A percentile compares a stretch with the other conserved stretches of the same genome.
Conservation (phyloP, 2,113 vertebrate species). For the Leptosomus discolor region DNA sequence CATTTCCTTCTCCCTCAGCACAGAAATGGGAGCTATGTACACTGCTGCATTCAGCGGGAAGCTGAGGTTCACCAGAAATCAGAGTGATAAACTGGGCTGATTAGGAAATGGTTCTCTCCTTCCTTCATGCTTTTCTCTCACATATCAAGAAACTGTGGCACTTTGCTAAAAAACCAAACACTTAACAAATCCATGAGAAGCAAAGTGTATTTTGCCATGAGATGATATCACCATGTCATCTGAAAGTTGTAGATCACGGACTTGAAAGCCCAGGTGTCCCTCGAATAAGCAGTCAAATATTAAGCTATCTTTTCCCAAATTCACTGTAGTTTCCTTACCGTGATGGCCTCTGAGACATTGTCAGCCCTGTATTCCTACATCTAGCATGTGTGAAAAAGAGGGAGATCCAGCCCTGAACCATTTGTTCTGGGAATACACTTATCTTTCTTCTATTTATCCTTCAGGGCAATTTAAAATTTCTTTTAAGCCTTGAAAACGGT, state of each 20-base stretch:
- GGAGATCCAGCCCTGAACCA: not conserved
- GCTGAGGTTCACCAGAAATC: not conserved
- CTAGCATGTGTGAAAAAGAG: not conserved
- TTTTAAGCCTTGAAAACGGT: not conserved
- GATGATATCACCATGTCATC: not conserved
- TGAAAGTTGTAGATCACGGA: not conserved
- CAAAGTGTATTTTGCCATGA: not conserved
- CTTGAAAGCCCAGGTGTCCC: not conserved
- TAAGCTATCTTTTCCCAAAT: not conserved
- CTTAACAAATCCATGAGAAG: not conserved
- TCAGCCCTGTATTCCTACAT: not conserved
- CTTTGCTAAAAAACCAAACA: not conserved
- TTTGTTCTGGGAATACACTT: not conserved
- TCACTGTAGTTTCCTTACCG: not conserved
- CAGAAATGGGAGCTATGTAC: not conserved
- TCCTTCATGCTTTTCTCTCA: not conserved
- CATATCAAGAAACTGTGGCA: not conserved
- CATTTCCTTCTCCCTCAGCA: not conserved
- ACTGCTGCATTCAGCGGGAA: not conserved
- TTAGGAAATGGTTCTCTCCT: not conserved
- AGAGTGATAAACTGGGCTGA: not conserved
- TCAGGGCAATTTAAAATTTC: not conserved
- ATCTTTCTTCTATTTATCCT: not conserved
- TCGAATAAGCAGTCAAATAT: not conserved
- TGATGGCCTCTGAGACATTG: not conserved